A percentile compares a stretch with the other conserved stretches of the same genome.
Evolutionary conservation across 2,888 invertebrate species (phyloP).

Genomic region (Netelia melanura): DNA sequence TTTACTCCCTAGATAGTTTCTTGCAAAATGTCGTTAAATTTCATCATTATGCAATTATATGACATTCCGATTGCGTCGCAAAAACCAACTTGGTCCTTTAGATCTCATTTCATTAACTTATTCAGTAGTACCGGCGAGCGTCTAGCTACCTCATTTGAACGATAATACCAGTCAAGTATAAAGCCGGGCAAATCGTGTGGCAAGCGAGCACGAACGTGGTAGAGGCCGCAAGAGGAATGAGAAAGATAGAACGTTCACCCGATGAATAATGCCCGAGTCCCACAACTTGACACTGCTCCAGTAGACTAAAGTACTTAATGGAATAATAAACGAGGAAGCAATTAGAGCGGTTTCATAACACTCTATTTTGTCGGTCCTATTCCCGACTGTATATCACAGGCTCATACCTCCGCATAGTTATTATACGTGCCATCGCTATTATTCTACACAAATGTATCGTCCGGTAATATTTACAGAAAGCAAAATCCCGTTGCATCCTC

Average conservation of each 20-base stretch:
- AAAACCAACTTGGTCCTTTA: slow-evolving; percentile 6
- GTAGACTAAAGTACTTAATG: slow-evolving; percentile 76
- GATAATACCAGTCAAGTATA: slow-evolving; percentile 50
- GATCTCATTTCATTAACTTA: slow-evolving; percentile 34
- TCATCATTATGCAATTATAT: too few relatives aligned
- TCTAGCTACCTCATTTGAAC: slow-evolving; percentile 39
- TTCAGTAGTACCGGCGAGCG: slow-evolving; percentile 26
- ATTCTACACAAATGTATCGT: neutral
- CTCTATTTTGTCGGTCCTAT: slow-evolving; percentile 64
- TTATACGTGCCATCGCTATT: neutral
- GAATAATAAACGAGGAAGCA: slow-evolving; percentile 79
- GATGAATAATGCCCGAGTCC: slow-evolving; percentile 72
- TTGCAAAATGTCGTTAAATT: neutral
- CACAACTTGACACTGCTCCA: slow-evolving; percentile 75
- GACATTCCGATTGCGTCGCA: neutral
- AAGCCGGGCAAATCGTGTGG: slow-evolving; percentile 52
- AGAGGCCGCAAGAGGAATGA: slow-evolving; percentile 61
- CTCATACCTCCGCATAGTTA: slow-evolving; percentile 31
- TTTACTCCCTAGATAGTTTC: neutral
- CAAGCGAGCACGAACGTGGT: slow-evolving; percentile 59
- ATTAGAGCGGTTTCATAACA: slow-evolving; percentile 75
- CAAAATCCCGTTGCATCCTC: slow-evolving; percentile 35
- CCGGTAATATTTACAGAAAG: slow-evolving; percentile 22
- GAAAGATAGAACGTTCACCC: slow-evolving; percentile 63
- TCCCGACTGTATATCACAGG: slow-evolving; percentile 16